A percentile compares a stretch with the other conserved stretches of the same genome.
These are phyloP conservation scores for Hartigia nigra DNA, from an alignment of 2,888 invertebrate species.

Conservation along the genomic window DNA sequence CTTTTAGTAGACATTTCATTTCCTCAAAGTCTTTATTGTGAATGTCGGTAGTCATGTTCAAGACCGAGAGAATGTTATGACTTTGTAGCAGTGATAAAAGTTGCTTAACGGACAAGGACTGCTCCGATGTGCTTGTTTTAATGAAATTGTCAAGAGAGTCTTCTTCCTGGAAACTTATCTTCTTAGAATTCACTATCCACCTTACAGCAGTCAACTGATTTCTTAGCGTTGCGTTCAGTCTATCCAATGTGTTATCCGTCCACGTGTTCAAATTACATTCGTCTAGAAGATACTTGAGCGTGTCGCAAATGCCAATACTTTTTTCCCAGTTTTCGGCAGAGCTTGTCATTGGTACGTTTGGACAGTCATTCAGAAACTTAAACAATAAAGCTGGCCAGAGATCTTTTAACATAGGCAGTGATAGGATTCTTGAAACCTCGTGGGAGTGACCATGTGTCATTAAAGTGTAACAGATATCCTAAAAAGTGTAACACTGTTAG, in stretches of 20 bases:
- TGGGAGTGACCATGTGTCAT: constrained; percentile 39
- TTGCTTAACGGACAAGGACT: constrained; percentile 40
- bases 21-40: constrained; percentile 44
- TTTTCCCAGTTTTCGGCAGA: constrained; percentile 30
- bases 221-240: constrained; percentile 35
- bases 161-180: constrained; percentile 5
- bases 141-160: neutral
- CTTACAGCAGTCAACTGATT: constrained; percentile 43
- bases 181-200: constrained; percentile 44
- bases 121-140: constrained; percentile 13
- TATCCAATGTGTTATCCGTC: constrained; percentile 36
- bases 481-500: constrained; percentile 25
- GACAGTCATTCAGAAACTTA: constrained; percentile 43
- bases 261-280: constrained; percentile 37
- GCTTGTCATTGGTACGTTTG: constrained; percentile 30
- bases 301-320: constrained; percentile 35
- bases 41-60: constrained; percentile 51
- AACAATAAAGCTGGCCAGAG: constrained; percentile 55
- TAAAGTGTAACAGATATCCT: constrained; percentile 52
- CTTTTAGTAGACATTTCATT: constrained; percentile 42
- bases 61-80: constrained; percentile 43
- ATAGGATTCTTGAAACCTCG: constrained; percentile 43
- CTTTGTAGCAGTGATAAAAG: constrained; percentile 44
- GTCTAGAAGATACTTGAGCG: constrained; percentile 45
- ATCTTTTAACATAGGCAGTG: constrained; percentile 37